These are phyloP conservation scores for Pterocles gutturalis DNA, from an alignment of 2,113 vertebrate species.

Conservation along the genomic window DNA sequence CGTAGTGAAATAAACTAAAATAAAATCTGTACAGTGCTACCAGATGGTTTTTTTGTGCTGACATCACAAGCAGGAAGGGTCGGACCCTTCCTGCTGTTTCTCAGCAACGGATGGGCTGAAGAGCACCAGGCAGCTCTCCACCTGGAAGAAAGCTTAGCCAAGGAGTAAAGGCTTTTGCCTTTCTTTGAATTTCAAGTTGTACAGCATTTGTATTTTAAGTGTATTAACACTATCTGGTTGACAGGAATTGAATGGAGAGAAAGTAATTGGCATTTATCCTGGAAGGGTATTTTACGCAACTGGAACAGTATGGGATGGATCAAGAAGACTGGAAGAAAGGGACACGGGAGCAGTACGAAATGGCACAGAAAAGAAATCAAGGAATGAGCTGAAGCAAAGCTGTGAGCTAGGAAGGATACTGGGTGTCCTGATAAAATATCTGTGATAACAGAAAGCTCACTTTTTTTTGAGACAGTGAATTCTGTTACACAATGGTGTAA, in stretches of 20 bases:
- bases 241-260: not conserved
- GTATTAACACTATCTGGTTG: not conserved
- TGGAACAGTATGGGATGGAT: not conserved
- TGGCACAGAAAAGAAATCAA: not conserved
- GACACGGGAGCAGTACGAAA: not conserved
- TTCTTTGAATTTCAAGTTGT: not conserved
- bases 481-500: not conserved
- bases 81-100: not conserved
- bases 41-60: slow-evolving; percentile 13
- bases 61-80: not conserved
- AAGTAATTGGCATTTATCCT: not conserved
- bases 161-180: not conserved
- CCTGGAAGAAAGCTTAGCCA: not conserved
- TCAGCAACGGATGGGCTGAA: not conserved
- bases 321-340: not conserved
- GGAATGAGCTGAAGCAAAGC: not conserved
- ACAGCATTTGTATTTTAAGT: not conserved
- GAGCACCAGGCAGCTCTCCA: not conserved
- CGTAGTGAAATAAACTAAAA: not conserved
- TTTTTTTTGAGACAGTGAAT: not conserved
- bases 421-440: not conserved
- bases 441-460: not conserved
- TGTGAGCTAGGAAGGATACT: not conserved
- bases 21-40: not conserved
- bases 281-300: not conserved